Percentiles rank a stretch among this genome's conserved stretches.
phyloP scores from a whole-genome alignment of 2,113 vertebrate genomes.

The Mesocricetus auratus region DNA sequence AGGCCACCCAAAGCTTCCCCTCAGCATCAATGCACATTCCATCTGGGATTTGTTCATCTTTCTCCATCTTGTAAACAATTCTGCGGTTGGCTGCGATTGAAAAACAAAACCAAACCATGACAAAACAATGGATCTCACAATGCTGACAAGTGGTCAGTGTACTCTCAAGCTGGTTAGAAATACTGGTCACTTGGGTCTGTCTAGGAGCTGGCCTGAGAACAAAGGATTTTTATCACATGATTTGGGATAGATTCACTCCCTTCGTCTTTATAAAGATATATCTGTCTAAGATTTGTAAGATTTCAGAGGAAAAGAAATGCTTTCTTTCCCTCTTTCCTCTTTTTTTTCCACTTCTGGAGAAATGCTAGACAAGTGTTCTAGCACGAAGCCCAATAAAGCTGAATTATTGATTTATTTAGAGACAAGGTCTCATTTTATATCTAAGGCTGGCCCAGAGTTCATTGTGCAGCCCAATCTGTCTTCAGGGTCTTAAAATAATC shows the following conservation, averaged over 20 bases:
- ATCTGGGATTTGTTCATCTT: conserved; percentile 94
- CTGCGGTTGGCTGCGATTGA: conserved; percentile 87
- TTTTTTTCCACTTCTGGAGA: not conserved
- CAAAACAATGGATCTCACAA: conserved; percentile 20
- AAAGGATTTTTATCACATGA: not conserved
- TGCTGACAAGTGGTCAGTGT: conserved; percentile 18
- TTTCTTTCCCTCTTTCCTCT: not conserved
- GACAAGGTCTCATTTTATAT: not conserved
- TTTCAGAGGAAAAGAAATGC: conserved; percentile 18
- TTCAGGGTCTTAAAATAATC: not conserved
- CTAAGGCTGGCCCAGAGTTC: not conserved
- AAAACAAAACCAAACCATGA: conserved; percentile 10
- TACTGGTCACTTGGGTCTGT: conserved; percentile 5
- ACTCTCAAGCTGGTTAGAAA: conserved; percentile 52
- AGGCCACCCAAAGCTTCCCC: conserved; percentile 96
- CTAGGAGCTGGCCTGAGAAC: conserved; percentile 5
- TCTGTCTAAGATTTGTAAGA: conserved; percentile 43
- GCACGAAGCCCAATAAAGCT: not conserved
- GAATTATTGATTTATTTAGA: not conserved
- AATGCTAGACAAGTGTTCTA: not conserved
- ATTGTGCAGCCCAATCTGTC: not conserved
- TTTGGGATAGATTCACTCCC: conserved; percentile 6
- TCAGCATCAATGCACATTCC: conserved; percentile 94
- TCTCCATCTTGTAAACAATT: conserved; percentile 87
- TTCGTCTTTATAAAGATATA: conserved; percentile 42